Evolutionary conservation across 2,888 invertebrate species (phyloP).

Genomic region (Exocentrus adspersus): DNA sequence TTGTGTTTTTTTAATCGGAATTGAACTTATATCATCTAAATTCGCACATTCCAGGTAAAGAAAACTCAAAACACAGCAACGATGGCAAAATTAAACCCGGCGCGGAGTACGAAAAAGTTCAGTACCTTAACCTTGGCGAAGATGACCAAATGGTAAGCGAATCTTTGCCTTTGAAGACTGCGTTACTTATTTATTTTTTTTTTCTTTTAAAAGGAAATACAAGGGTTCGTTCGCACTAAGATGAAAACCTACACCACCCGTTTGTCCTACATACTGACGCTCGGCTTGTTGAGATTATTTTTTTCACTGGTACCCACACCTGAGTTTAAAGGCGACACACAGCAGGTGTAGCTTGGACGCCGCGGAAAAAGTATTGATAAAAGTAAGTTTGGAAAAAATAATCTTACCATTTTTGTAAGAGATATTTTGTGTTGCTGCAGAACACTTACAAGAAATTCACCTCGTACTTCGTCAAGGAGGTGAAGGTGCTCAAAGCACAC

Average conservation of each 20-base stretch:
- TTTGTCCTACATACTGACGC: constrained; percentile 72
- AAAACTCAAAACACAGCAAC: constrained; percentile 20
- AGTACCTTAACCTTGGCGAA: constrained; percentile 56
- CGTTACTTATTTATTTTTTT: constrained; percentile 19
- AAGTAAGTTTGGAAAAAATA: constrained; percentile 68
- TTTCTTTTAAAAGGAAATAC: constrained; percentile 68
- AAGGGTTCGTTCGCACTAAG: constrained; percentile 71
- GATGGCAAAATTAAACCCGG: constrained; percentile 2
- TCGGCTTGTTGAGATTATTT: constrained; percentile 81
- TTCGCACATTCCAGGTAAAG: constrained; percentile 18
- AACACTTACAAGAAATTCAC: constrained; percentile 81
- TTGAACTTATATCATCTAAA: no score
- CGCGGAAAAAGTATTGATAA: constrained; percentile 82
- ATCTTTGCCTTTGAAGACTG: neutral
- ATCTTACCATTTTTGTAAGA: neutral
- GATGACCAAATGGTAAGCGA: constrained; percentile 59
- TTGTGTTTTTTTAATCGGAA: no score
- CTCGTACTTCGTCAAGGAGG: constrained; percentile 73
- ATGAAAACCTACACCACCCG: constrained; percentile 65
- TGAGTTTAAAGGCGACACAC: constrained; percentile 79
- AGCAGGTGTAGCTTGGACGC: constrained; percentile 73
- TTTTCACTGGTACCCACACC: constrained; percentile 90
- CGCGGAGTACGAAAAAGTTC: constrained; percentile 30
- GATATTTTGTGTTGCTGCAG: constrained; percentile 64
- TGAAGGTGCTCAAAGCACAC: constrained; percentile 65